Base-by-base conservation (phyloP, 64 coral and sea anemone genomes). In the Porites australiensis region DNA sequence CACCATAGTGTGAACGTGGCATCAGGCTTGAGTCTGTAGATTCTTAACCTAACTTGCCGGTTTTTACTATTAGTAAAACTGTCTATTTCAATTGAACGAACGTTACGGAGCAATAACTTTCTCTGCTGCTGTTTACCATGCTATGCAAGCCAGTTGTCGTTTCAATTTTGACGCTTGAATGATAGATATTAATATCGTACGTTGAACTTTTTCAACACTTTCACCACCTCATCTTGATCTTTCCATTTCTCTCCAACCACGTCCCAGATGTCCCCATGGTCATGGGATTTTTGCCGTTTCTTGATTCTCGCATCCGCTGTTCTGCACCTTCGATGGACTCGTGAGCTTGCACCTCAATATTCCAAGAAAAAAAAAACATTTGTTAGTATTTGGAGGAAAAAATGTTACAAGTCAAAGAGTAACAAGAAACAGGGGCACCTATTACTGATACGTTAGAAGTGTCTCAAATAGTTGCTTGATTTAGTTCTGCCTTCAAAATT, bases 161-260 rank as follows among this genome's bases (percentile, higher is more conserved):
- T 50, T 15, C 16, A 14, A 16, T 6, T 5, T 21, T 58, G 18
- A 10, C 7, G 18, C 9, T 44, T 50, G 16, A 13, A 76, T 3
- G 16, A 0, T 50, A 51, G 15, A 18, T 4, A 50, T 94, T 53
- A 97, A 72, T 94, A 97, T 94, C 92, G 90, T 54, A 94, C 82
- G 92, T 97, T 97, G 70, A 91, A 97, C 51, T 88, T 97, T 54
- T 16, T 94, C 19, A 97, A 22, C 18, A 97, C 71, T 90, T 91
- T 89, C 43, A 77, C n/a, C 3, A 97, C 95, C 46, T 91, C 61
- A 62, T 97, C 91, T 47, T 97, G 95, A 0, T 74, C 22, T 83
- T 94, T 79, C 95, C 95, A 97, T 58, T 97, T 97, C 37, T 90
- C 47, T 27, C 82, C 74, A 13, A 97, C 92, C 9, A 90, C 65